phyloP scores from a whole-genome alignment of 1,140 invertebrate genomes.

The Wasmannia auropunctata region DNA sequence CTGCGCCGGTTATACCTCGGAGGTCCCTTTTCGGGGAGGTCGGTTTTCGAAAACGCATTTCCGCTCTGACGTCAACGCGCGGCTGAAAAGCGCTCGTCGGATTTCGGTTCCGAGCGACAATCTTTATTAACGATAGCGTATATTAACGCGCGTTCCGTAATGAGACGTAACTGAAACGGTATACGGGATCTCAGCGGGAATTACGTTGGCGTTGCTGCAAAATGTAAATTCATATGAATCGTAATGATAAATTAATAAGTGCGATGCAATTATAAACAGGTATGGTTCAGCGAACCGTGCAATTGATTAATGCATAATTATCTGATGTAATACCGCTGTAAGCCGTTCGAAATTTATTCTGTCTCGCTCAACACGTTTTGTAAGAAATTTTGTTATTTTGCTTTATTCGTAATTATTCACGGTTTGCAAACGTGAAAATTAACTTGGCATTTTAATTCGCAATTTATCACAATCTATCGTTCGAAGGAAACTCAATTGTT shows the following conservation, averaged over 20 bases:
- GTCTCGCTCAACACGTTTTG: not conserved
- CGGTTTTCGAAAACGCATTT: not conserved
- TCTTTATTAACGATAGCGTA: not conserved
- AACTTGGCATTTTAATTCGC: not conserved
- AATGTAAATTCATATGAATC: slow-evolving; percentile 38
- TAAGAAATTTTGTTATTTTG: not conserved
- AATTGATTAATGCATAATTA: slow-evolving; percentile 48
- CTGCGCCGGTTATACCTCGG: not conserved
- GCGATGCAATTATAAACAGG: slow-evolving; percentile 35
- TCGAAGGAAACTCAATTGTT: not conserved
- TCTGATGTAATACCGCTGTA: slow-evolving; percentile 15
- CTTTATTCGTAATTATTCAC: slow-evolving; percentile 17
- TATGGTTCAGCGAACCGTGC: not conserved
- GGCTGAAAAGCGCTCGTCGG: not conserved
- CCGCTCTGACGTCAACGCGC: not conserved
- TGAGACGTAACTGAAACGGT: not conserved
- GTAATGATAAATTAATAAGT: slow-evolving; percentile 55
- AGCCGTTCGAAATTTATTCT: slow-evolving; percentile 35
- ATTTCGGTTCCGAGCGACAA: not conserved
- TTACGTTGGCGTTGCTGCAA: not conserved
- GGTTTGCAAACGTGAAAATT: not conserved
- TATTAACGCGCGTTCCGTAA: not conserved
- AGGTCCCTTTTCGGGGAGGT: not conserved
- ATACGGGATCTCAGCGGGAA: not conserved
- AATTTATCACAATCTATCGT: not conserved